Percentiles rank a stretch among this genome's conserved stretches.
Conservation (phyloP, 2,113 vertebrate species). For the Nothobranchius kuhntae region DNA sequence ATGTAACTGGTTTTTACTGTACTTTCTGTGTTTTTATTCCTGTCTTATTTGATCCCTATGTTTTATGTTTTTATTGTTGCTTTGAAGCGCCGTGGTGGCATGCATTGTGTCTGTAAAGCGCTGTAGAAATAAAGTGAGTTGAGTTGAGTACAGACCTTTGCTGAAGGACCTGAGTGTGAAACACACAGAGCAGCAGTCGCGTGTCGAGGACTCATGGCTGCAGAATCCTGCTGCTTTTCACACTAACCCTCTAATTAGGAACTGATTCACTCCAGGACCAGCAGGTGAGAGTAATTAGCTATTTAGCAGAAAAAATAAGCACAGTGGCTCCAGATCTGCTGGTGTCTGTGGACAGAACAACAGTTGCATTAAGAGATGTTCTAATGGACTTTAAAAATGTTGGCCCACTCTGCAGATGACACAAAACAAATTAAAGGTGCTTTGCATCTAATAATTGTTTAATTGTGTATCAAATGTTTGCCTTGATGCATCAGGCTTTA, state of each 20-base stretch:
- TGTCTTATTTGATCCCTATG: no score
- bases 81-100: no score
- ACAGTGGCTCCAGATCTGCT: constrained; percentile 3
- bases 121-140: no score
- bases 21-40: no score
- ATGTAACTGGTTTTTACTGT: no score
- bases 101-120: no score
- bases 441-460: background rate
- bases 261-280: constrained; percentile 32
- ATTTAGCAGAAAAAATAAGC: constrained; percentile 36
- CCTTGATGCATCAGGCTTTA: background rate
- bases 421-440: background rate
- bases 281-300: constrained; percentile 53
- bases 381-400: background rate
- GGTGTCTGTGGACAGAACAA: background rate
- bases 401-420: background rate
- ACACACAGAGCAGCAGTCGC: no score
- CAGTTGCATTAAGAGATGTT: background rate
- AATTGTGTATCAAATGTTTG: background rate
- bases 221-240: constrained; percentile 25
- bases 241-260: constrained; percentile 37
- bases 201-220: no score
- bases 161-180: background rate
- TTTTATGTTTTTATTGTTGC: no score
- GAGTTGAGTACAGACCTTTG: background rate